Percentiles rank a stretch among this genome's conserved stretches.
Evolutionary conservation across 2,113 vertebrate genomes (phyloP).

Genomic region (Ictidomys tridecemlineatus): DNA sequence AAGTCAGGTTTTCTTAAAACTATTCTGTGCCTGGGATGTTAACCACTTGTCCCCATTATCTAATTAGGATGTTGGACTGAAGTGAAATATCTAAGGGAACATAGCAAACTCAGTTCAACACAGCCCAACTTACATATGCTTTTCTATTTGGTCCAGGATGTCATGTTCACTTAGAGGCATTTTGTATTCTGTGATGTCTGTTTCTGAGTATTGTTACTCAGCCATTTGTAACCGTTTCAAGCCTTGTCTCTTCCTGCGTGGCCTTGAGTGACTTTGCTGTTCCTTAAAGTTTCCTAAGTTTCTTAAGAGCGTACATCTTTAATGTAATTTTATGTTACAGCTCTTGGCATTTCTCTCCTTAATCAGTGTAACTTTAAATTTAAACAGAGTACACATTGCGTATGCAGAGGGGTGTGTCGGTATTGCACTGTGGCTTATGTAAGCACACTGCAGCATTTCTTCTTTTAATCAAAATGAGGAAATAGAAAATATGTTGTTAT

Average conservation of each 20-base stretch:
- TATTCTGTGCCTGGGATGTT: background rate
- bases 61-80: background rate
- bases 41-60: background rate
- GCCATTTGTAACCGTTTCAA: background rate
- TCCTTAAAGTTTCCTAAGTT: background rate
- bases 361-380: background rate
- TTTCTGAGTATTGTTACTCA: background rate
- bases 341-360: background rate
- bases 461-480: conserved; percentile 82
- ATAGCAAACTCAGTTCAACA: background rate
- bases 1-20: background rate
- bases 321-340: background rate
- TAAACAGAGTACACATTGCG: background rate
- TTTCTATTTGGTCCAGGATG: background rate
- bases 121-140: background rate
- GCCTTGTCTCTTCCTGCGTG: background rate
- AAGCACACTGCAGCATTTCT: conserved; percentile 62
- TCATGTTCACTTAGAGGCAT: background rate
- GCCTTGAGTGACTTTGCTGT: background rate
- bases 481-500: conserved; percentile 77
- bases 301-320: background rate
- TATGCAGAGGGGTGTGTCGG: background rate
- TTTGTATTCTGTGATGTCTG: background rate
- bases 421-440: conserved; percentile 45
- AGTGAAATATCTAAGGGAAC: background rate